These are phyloP conservation scores for Rhingia campestris DNA, from an alignment of 2,888 invertebrate genomes.

Conservation along the genomic window DNA sequence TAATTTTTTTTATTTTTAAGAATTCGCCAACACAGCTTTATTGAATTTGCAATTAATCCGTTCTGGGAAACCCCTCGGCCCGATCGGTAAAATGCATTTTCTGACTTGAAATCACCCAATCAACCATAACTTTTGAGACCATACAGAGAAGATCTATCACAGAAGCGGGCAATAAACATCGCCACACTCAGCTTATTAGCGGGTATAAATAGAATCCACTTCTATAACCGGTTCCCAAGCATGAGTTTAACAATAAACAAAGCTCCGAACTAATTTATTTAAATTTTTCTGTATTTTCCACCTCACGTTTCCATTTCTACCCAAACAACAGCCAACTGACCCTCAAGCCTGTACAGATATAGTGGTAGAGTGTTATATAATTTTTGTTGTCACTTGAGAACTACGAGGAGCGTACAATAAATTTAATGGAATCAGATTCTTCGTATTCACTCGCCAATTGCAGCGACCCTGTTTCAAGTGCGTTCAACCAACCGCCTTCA, in stretches of 20 bases:
- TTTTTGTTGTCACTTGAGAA: constrained; percentile 18
- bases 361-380: constrained; percentile 23
- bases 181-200: neutral
- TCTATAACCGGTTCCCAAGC: constrained; percentile 21
- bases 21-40: no score
- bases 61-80: neutral
- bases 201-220: constrained; percentile 23
- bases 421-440: constrained; percentile 49
- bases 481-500: constrained; percentile 27
- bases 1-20: no score
- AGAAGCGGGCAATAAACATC: neutral
- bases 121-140: constrained; percentile 2
- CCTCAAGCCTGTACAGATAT: constrained; percentile 1
- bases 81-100: neutral
- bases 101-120: constrained; percentile 24
- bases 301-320: neutral
- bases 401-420: constrained; percentile 21
- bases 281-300: constrained; percentile 2
- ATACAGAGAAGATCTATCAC: neutral
- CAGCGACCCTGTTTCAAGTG: constrained; percentile 49
- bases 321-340: neutral
- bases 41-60: neutral
- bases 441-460: constrained; percentile 26
- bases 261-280: constrained; percentile 31
- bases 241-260: constrained; percentile 6